Evolutionary conservation across 1,140 invertebrate genomes (phyloP).

Genomic region (Gryllus bimaculatus): DNA sequence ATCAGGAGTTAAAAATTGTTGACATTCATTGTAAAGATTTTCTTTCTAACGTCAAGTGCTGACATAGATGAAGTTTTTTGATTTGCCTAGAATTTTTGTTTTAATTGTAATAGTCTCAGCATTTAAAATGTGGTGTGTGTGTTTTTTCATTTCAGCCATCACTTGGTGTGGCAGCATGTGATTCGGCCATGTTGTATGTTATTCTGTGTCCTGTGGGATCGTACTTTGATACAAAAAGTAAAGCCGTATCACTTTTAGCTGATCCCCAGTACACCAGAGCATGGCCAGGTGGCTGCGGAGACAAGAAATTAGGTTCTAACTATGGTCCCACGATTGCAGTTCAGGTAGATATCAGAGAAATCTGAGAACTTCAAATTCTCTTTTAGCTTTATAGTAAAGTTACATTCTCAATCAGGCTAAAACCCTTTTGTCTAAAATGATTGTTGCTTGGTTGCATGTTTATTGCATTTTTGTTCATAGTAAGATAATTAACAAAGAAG

Average conservation of each 20-base stretch:
- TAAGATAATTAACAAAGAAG: too few species aligned
- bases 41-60: too few species aligned
- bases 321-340: constrained; percentile 79
- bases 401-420: too few species aligned
- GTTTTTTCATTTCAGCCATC: constrained; percentile 56
- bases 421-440: too few species aligned
- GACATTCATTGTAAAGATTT: too few species aligned
- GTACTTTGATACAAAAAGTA: constrained; percentile 58
- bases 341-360: constrained; percentile 37
- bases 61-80: too few species aligned
- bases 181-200: constrained; percentile 79
- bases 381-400: neutral
- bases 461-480: too few species aligned
- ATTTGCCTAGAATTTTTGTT: too few species aligned
- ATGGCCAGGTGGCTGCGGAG: constrained; percentile 81
- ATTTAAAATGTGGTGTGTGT: too few species aligned
- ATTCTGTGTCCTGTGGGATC: constrained; percentile 87
- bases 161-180: constrained; percentile 76
- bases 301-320: constrained; percentile 91
- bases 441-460: too few species aligned
- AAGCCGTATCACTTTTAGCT: constrained; percentile 55
- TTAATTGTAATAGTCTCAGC: too few species aligned
- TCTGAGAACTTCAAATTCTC: neutral
- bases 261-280: constrained; percentile 76
- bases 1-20: too few species aligned